Evolutionary conservation across 2,888 invertebrate species (phyloP).

Genomic region (Drosophila phalerata): DNA sequence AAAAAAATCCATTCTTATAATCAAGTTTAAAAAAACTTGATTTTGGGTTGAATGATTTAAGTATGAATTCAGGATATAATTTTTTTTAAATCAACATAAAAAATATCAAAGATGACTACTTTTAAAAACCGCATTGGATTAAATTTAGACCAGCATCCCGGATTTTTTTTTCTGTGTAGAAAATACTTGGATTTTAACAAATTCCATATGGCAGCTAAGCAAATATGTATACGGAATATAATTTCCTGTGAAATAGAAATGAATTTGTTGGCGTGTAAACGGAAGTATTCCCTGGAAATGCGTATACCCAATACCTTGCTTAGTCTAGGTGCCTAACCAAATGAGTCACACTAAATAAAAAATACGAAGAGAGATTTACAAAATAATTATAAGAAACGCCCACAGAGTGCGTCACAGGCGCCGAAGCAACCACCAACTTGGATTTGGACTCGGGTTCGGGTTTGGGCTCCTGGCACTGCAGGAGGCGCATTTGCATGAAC

Average conservation of each 20-base stretch:
- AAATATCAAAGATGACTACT: too few relatives aligned
- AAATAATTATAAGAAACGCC: constrained; percentile 33
- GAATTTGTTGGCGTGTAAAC: not conserved
- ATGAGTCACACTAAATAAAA: constrained; percentile 46
- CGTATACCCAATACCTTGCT: constrained; percentile 23
- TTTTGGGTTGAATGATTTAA: too few relatives aligned
- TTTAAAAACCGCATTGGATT: too few relatives aligned
- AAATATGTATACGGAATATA: not conserved
- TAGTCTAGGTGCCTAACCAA: constrained; percentile 31
- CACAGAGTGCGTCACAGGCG: constrained; percentile 40
- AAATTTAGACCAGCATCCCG: too few relatives aligned
- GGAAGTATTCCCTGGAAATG: constrained; percentile 12
- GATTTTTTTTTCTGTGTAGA: too few relatives aligned
- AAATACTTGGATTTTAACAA: not conserved
- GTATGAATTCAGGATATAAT: too few relatives aligned
- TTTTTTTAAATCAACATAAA: too few relatives aligned
- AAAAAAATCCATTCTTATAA: too few relatives aligned
- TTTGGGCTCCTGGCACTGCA: constrained; percentile 55
- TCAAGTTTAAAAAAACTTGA: too few relatives aligned
- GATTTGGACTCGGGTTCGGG: constrained; percentile 20
- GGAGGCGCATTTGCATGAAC: constrained; percentile 72
- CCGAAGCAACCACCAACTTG: constrained; percentile 40
- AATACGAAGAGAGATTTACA: not conserved
- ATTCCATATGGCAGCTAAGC: constrained; percentile 4
- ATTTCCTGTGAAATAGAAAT: not conserved